Evolutionary conservation across 2,113 vertebrate species (phyloP).

Genomic region (Istiophorus platypterus): DNA sequence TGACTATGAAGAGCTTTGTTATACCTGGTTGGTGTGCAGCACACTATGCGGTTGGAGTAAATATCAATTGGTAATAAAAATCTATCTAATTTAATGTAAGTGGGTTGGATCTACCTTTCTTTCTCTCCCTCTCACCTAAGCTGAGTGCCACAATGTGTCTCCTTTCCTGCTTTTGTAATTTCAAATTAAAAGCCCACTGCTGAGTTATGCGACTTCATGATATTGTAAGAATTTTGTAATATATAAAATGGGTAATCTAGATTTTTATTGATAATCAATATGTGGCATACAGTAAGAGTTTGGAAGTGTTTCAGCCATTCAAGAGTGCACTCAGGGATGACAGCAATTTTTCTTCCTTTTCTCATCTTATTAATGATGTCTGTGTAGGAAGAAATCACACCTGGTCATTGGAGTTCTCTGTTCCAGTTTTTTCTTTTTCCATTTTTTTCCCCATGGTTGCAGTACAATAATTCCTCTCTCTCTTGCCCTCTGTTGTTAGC

Average conservation of each 20-base stretch:
- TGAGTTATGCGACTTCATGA: too few relatives aligned
- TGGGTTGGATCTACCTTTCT: too few relatives aligned
- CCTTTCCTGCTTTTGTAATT: too few relatives aligned
- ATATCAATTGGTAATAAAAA: too few relatives aligned
- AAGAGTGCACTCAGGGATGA: neutral
- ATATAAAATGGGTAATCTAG: neutral
- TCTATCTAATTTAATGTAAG: too few relatives aligned
- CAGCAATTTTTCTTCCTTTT: neutral
- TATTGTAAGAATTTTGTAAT: too few relatives aligned
- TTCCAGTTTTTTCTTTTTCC: conserved; percentile 16
- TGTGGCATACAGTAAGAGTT: neutral
- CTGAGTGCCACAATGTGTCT: too few relatives aligned
- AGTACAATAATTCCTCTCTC: neutral
- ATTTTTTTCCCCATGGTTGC: neutral
- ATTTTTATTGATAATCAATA: conserved; percentile 30
- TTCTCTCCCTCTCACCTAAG: too few relatives aligned
- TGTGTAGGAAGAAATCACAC: neutral
- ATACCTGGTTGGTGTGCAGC: too few relatives aligned
- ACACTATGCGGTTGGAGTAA: too few relatives aligned
- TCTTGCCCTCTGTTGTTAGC: neutral
- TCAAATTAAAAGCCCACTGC: too few relatives aligned
- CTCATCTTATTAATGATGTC: neutral
- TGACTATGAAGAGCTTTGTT: too few relatives aligned
- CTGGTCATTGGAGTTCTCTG: neutral
- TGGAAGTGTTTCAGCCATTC: neutral